phyloP scores from a whole-genome alignment of 2,888 invertebrate genomes.

The Trissoscelio sp. region DNA sequence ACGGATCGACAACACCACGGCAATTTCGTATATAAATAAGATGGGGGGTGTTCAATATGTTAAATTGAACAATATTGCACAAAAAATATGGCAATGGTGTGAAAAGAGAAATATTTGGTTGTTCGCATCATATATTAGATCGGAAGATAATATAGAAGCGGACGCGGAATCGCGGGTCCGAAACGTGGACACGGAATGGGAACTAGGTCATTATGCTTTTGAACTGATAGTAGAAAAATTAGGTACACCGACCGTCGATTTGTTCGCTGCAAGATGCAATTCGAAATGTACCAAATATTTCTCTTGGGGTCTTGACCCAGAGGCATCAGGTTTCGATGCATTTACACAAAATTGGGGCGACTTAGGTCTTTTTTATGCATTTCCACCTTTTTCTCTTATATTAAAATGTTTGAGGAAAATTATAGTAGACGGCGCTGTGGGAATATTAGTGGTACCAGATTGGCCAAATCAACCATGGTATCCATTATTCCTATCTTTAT shows the following conservation, averaged over 20 bases:
- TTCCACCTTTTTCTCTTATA: slow-evolving; percentile 63
- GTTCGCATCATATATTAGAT: too few species aligned
- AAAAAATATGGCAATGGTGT: slow-evolving; percentile 19
- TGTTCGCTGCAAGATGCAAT: slow-evolving; percentile 34
- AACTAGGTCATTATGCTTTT: slow-evolving; percentile 23
- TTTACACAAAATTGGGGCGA: slow-evolving; percentile 56
- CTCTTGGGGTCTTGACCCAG: slow-evolving; percentile 57
- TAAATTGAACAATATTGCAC: not conserved
- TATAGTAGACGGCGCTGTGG: slow-evolving; percentile 42
- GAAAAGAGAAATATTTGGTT: slow-evolving; percentile 21
- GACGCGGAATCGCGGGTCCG: slow-evolving; percentile 69
- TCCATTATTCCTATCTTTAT: slow-evolving; percentile 22
- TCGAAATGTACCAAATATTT: slow-evolving; percentile 41
- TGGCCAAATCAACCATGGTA: slow-evolving; percentile 59
- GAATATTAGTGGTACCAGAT: slow-evolving; percentile 45
- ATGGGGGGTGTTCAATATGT: slow-evolving; percentile 26
- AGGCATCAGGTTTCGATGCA: slow-evolving; percentile 53
- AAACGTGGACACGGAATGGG: slow-evolving; percentile 65
- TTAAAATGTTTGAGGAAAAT: slow-evolving; percentile 61
- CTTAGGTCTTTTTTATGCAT: slow-evolving; percentile 55
- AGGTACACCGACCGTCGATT: not conserved
- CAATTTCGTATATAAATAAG: slow-evolving; percentile 11
- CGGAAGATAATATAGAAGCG: slow-evolving; percentile 47
- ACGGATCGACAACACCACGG: slow-evolving; percentile 6
- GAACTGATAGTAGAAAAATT: not conserved